Evolutionary conservation across 2,113 vertebrate genomes (phyloP), one percentile per base, ranked within the genome.

Genomic region (Syrrhaptes paradoxus): DNA sequence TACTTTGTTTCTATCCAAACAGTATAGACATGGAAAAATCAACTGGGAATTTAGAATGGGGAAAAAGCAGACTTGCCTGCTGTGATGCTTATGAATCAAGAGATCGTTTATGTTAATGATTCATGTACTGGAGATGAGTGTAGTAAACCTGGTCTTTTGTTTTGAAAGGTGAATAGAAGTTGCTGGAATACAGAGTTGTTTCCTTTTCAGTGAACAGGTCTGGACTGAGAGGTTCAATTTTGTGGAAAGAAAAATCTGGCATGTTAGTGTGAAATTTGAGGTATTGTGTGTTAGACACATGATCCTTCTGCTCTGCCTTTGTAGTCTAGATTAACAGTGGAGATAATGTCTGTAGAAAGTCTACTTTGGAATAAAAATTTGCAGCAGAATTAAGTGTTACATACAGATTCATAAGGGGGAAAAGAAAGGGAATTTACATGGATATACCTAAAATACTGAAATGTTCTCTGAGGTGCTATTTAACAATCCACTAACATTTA

Each of bases 1-100:
- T 52, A 4, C 22, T 76, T 2, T 25, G 65, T 38, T 36, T 70
- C 36, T 86, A 1, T 46, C 57, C 0, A 0, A 81, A 32, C 19
- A 77, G 38, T n/a, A 13, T 34, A 61, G 73, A 71, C 29, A 5
- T 48, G 45, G 61, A 49, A 84, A 91, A 93, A 74, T 45, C 75
- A 93, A 26, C 51, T 57, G 24, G 36, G 51, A 67, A 57, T 77
- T 51, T 71, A 45, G 57, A 52, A 21, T 8, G 32, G 59, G 59
- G 32, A 46, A 51, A 89, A 68, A 36, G 38, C 31, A 73, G 46
- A 65, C 57, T 65, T 73, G 17, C 71, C 95, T 93, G 72, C 73
- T 94, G 82, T 74, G 87, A 59, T 92, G 63, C 18, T 95, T 45
- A 48, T 88, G 72, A 96, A 83, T 94, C 32, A 29, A 66, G 48